phyloP scores from a whole-genome alignment of 2,888 invertebrate genomes.

The Linnaemya vulpina region DNA sequence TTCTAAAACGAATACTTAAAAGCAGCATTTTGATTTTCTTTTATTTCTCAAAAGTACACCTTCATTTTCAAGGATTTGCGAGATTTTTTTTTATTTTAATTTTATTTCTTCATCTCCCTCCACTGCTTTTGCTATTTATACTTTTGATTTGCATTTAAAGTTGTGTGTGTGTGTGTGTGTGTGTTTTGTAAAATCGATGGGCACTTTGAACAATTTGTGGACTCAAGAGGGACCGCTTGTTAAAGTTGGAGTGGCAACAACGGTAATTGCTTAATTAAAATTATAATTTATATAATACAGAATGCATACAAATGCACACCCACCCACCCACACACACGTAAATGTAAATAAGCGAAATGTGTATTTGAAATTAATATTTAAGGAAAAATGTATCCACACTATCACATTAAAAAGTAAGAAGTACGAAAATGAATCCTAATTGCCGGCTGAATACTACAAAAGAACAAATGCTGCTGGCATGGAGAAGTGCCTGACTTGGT shows the following conservation, averaged over 20 bases:
- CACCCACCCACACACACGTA: no score
- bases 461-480: conserved; percentile 17
- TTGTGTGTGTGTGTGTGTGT: conserved; percentile 31
- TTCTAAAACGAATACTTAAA: conserved; percentile 78
- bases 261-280: conserved; percentile 72
- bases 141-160: conserved; percentile 47
- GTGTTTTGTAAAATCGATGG: conserved; percentile 58
- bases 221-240: conserved; percentile 59
- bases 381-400: conserved; percentile 12
- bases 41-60: conserved; percentile 49
- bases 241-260: conserved; percentile 67
- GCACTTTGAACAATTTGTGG: conserved; percentile 66
- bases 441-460: conserved; percentile 43
- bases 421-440: conserved; percentile 52
- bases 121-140: conserved; percentile 20
- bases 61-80: conserved; percentile 59
- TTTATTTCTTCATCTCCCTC: background rate
- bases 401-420: conserved; percentile 35
- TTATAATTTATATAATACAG: conserved; percentile 66
- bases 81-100: conserved; percentile 5
- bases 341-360: conserved; percentile 3
- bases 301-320: conserved; percentile 32
- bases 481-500: background rate
- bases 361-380: conserved; percentile 28
- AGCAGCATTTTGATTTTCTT: conserved; percentile 63